Base-by-base conservation (phyloP, 1,140 invertebrate species). In the Neoseiulus cucumeris region DNA sequence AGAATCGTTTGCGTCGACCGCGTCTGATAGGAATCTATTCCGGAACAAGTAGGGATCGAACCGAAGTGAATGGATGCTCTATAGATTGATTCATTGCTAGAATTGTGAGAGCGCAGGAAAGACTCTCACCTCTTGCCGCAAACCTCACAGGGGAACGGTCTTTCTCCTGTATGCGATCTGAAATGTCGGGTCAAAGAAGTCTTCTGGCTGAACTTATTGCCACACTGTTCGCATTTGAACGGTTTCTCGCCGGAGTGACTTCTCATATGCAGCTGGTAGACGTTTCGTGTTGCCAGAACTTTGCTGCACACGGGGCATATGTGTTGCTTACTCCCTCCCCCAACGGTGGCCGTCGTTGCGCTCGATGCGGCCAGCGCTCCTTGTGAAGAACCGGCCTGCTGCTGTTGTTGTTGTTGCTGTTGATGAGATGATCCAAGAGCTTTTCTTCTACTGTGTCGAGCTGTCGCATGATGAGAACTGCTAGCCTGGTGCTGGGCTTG, bases 191-290 rank as follows among this genome's bases (percentile, higher is more conserved):
- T 85, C 2, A 85, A 79, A 4, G 81, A 83, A 17, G 81, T 82
- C 69, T 79, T 81, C 72, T 85, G 83, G 2, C 81, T 82, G 72
- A 85, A 85, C 30, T 89, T 82, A 67, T 93, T 81, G 73, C 93
- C 90, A 75, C 95, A 99, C 64, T 98, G 89, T 9, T 89, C 87
- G 80, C 95, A 99, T 65, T 87, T 83, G 74, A 85, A 91, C 64
- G 91, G 89, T 69, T 89, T 85, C 69, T 82, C 80, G 1, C 78
- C 81, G 42, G 78, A 78, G 69, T 84, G 83, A 22, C 82, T 82
- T 47, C 82, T 70, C n/a, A 81, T 76, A 71, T 84, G 83, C 68
- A 72, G 66, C 64, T 73, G 71, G 45, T 70, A 72, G 42, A 71
- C 70, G 45, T 72, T 72, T 45, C 70, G 70, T 1, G 71, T 70